phyloP scores from a whole-genome alignment of 2,113 vertebrate species.

The Fregata magnificens region DNA sequence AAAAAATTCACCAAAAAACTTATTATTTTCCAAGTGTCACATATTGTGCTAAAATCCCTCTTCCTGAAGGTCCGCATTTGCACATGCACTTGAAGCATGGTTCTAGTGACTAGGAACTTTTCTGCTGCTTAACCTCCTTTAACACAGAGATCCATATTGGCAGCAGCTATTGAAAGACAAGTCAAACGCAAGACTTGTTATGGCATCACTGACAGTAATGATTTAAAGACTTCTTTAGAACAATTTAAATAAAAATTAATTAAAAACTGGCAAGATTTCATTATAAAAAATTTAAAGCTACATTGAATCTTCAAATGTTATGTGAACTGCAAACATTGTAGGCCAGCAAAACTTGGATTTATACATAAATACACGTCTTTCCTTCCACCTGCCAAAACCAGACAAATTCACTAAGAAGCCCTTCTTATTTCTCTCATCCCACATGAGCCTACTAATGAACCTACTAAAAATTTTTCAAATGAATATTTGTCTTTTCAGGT shows the following conservation, averaged over 20 bases:
- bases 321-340: neutral
- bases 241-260: neutral
- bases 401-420: neutral
- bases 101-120: neutral
- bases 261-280: neutral
- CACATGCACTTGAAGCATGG: neutral
- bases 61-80: neutral
- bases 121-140: neutral
- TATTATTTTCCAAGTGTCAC: neutral
- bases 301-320: neutral
- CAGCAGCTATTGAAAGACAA: neutral
- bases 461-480: neutral
- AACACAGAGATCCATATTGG: neutral
- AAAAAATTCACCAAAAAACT: neutral
- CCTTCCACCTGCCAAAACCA: neutral
- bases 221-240: neutral
- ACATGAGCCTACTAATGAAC: neutral
- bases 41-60: neutral
- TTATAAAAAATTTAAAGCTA: neutral
- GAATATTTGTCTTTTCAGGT: neutral
- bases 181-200: neutral
- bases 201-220: neutral
- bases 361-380: fast-evolving
- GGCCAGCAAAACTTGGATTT: neutral
- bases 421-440: neutral